phyloP scores from a whole-genome alignment of 2,113 vertebrate genomes.

The Mus musculus region DNA sequence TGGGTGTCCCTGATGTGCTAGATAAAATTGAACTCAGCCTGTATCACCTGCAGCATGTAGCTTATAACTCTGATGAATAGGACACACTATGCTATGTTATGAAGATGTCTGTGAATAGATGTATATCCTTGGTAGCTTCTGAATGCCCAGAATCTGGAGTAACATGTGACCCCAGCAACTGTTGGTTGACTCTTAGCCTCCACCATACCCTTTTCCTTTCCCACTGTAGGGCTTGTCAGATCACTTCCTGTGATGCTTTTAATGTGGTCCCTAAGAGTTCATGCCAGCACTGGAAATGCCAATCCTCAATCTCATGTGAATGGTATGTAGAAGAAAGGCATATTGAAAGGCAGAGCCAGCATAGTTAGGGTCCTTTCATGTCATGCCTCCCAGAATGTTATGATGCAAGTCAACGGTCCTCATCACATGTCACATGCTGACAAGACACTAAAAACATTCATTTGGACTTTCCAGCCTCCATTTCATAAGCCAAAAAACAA shows the following conservation, averaged over 20 bases:
- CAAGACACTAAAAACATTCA: neutral
- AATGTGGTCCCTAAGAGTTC: neutral
- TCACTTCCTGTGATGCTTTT: neutral
- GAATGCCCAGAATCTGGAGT: neutral
- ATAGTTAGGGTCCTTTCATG: no score
- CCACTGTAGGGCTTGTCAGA: neutral
- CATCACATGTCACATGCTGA: neutral
- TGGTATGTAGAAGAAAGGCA: neutral
- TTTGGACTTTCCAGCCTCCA: neutral
- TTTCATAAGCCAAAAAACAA: neutral
- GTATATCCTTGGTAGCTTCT: neutral
- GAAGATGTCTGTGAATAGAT: conserved; percentile 21
- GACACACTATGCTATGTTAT: neutral
- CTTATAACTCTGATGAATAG: neutral
- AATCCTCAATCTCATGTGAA: neutral
- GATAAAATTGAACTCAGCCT: conserved; percentile 3
- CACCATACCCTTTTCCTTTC: neutral
- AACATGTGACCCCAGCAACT: neutral
- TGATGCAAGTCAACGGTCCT: neutral
- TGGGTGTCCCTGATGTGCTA: neutral
- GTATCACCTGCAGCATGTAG: neutral
- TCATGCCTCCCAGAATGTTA: neutral
- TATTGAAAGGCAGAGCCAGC: neutral
- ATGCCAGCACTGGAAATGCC: neutral
- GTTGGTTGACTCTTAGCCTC: neutral